phyloP scores from a whole-genome alignment of 1,140 invertebrate genomes.

The Planococcus citri region DNA sequence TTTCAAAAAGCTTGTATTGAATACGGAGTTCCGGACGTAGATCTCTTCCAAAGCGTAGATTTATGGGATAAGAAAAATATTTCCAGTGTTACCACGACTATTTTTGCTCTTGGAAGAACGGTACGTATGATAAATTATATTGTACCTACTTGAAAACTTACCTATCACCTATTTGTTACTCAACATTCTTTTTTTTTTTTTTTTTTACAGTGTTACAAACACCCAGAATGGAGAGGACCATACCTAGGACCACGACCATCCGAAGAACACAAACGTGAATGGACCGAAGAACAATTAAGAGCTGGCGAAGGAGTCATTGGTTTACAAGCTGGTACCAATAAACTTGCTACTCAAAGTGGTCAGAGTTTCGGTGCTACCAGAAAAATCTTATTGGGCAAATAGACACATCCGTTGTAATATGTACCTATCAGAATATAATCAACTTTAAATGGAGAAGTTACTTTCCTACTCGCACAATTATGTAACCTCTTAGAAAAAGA shows the following conservation, averaged over 20 bases:
- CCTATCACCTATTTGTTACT: not conserved
- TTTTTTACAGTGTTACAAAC: slow-evolving; percentile 61
- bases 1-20: slow-evolving; percentile 78
- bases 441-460: too few species aligned
- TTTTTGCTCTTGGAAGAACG: slow-evolving; percentile 80
- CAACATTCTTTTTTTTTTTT: not conserved
- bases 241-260: slow-evolving; percentile 77
- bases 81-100: slow-evolving; percentile 79
- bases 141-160: not conserved
- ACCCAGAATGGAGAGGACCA: slow-evolving; percentile 79
- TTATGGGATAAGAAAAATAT: slow-evolving; percentile 92
- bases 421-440: too few species aligned
- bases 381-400: slow-evolving; percentile 79
- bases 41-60: slow-evolving; percentile 93
- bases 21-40: slow-evolving; percentile 83
- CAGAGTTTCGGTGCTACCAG: slow-evolving; percentile 84
- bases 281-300: slow-evolving; percentile 78
- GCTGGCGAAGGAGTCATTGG: slow-evolving; percentile 84
- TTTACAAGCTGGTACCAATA: slow-evolving; percentile 91
- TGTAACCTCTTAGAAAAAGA: too few species aligned
- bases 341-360: slow-evolving; percentile 84
- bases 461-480: too few species aligned
- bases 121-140: slow-evolving; percentile 47
- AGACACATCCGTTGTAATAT: slow-evolving; percentile 32
- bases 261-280: slow-evolving; percentile 83